Conservation (phyloP, 1,140 invertebrate species). For the Drosophila sulfurigaster region DNA sequence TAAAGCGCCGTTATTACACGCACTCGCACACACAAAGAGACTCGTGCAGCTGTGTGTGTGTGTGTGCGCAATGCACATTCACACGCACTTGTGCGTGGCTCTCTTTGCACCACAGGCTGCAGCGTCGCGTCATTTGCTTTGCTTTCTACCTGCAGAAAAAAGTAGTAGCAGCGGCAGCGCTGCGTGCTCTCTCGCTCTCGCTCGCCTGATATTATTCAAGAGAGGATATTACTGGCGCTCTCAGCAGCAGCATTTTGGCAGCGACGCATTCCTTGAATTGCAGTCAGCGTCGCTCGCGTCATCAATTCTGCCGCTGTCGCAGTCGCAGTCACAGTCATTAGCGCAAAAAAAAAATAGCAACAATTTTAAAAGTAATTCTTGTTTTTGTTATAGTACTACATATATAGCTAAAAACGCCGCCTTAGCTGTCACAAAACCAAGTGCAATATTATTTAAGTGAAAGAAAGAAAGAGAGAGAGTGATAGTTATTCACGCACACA, state of each 20-base stretch:
- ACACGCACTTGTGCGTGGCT: constrained; percentile 67
- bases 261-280: constrained; percentile 48
- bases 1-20: constrained; percentile 58
- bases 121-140: constrained; percentile 43
- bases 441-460: constrained; percentile 75
- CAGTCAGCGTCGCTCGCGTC: constrained; percentile 22
- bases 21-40: constrained; percentile 12
- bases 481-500: constrained; percentile 31
- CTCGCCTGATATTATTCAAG: not conserved
- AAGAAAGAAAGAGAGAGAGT: constrained; percentile 10
- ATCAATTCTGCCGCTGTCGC: constrained; percentile 10
- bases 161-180: constrained; percentile 29
- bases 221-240: constrained; percentile 18
- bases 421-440: constrained; percentile 52
- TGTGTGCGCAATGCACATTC: constrained; percentile 20
- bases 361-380: constrained; percentile 16
- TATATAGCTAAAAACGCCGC: constrained; percentile 1
- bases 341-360: constrained; percentile 31
- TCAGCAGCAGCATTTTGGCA: constrained; percentile 44
- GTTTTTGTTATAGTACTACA: constrained; percentile 17
- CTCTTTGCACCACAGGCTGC: constrained; percentile 34
- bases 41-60: not conserved
- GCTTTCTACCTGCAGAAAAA: constrained; percentile 65
- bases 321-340: constrained; percentile 19
- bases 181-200: constrained; percentile 29